Evolutionary conservation across 2,797 vertebrate genomes (phyloP).

Genomic region (Neosilurus hyrtlii): DNA sequence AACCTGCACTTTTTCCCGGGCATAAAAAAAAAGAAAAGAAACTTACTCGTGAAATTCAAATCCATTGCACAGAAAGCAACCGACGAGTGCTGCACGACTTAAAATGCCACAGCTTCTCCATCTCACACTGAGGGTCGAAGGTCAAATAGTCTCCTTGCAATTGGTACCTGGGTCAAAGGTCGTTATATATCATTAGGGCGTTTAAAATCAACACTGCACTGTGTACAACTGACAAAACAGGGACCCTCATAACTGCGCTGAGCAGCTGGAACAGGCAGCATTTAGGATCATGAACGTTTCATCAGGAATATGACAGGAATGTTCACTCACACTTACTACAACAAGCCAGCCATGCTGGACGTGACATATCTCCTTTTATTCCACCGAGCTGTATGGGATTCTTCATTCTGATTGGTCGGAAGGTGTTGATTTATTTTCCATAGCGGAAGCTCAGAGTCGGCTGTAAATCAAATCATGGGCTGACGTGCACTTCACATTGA

Average conservation of each 20-base stretch:
- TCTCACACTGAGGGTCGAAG: constrained; percentile 56
- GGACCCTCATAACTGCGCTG: constrained; percentile 2
- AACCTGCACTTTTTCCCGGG: background rate
- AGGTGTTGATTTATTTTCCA: background rate
- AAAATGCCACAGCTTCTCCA: constrained; percentile 60
- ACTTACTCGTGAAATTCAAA: constrained; percentile 1
- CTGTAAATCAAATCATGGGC: background rate
- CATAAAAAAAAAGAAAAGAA: background rate
- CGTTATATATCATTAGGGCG: constrained; percentile 43
- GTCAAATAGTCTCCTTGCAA: constrained; percentile 63
- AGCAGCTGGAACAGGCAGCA: constrained; percentile 27
- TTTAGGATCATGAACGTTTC: constrained; percentile 41
- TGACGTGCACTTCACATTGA: background rate
- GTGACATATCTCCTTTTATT: background rate
- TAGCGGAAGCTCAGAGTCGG: background rate
- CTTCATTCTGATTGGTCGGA: background rate
- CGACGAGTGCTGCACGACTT: background rate
- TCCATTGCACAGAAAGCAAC: background rate
- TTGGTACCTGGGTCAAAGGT: constrained; percentile 57
- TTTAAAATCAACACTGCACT: constrained; percentile 47
- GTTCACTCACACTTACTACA: constrained; percentile 12
- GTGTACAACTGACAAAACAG: constrained; percentile 47
- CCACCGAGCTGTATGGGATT: background rate
- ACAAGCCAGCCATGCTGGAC: background rate
- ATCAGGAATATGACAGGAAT: constrained; percentile 58